Percentiles rank a stretch among this genome's conserved stretches.
Conservation (phyloP, 2,888 invertebrate species). For the Tethea ocularis region DNA sequence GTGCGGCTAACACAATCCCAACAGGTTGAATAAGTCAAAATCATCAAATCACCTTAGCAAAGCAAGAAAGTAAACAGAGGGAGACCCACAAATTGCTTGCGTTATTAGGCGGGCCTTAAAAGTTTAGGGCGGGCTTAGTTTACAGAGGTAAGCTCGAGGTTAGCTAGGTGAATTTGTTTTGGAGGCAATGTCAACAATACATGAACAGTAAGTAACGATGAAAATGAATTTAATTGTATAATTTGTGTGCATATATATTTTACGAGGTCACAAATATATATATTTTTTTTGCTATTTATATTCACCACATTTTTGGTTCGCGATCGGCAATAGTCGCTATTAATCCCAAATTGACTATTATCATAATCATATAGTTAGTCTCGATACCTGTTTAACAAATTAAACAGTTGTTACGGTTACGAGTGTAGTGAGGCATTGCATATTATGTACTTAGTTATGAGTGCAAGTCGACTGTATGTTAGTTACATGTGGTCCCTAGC, state of each 20-base stretch:
- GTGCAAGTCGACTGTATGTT: conserved; percentile 7
- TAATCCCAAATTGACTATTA: not conserved
- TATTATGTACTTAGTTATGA: not conserved
- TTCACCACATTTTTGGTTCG: not conserved
- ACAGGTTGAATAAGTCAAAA: conserved; percentile 79
- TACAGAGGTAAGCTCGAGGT: conserved; percentile 76
- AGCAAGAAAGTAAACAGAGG: conserved; percentile 79
- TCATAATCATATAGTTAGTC: not conserved
- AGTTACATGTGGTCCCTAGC: conserved; percentile 51
- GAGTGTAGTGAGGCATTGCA: not conserved
- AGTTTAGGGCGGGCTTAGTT: conserved; percentile 79
- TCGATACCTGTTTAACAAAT: not conserved
- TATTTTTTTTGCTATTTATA: not conserved
- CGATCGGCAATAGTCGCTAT: not conserved
- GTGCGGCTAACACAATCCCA: conserved; percentile 52
- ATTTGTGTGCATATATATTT: not conserved
- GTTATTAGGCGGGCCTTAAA: conserved; percentile 81
- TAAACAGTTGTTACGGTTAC: not conserved
- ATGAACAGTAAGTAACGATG: conserved; percentile 40
- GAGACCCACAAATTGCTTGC: conserved; percentile 78
- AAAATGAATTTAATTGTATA: conserved; percentile 44
- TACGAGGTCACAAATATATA: not conserved
- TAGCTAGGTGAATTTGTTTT: conserved; percentile 74
- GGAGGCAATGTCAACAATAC: conserved; percentile 68
- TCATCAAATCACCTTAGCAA: conserved; percentile 81